Base-by-base conservation (phyloP, 2,113 vertebrate genomes). In the Pipra filicauda region DNA sequence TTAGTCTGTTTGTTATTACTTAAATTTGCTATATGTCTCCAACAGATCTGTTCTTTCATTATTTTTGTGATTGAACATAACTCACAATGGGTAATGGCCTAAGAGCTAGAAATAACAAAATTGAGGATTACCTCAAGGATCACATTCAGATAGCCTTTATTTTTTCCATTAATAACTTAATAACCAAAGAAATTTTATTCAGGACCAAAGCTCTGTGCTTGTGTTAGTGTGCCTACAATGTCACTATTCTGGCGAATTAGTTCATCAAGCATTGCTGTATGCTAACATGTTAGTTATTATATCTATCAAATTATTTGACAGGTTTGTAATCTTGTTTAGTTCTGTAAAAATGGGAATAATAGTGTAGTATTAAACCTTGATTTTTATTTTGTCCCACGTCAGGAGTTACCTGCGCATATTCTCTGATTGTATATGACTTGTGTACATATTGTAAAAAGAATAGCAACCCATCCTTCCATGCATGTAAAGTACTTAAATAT, bases 151-250 rank as follows among this genome's bases (percentile, higher is more conserved):
- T n/a, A 78, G 52, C 16, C 37, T 87, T 91, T 95, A 31, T 61
- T 91, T 96, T 91, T 77, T 35, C n/a, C 49, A 58, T 95, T 96
- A 95, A 92, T 88, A 91, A 88, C 37, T 54, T 94, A 84, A 89
- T 78, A 75, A 85, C 31, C 58, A 48, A 21, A 78, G 76, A 91
- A 93, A 43, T 33, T 31, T 33, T 74, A 89, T 75, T 71, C 39
- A 49, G 12, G n/a, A 72, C 43, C 70, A 88, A 95, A 95, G 72
- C 35, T 91, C 77, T 76, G 49, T 78, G 83, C 55, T 94, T 93
- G 85, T 11, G 4, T 49, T 94, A 85, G 64, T 85, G 62, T 93
- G 35, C 44, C 58, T 89, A 19, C 33, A 71, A 10, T 83, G 62
- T 88, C 88, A 78, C 73, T 71, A 46, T 46, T 52, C 77, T 84